Percentiles rank a stretch among this genome's conserved stretches.
Conservation (phyloP, 2,797 vertebrate genomes). For the Epinephelus coioides region DNA sequence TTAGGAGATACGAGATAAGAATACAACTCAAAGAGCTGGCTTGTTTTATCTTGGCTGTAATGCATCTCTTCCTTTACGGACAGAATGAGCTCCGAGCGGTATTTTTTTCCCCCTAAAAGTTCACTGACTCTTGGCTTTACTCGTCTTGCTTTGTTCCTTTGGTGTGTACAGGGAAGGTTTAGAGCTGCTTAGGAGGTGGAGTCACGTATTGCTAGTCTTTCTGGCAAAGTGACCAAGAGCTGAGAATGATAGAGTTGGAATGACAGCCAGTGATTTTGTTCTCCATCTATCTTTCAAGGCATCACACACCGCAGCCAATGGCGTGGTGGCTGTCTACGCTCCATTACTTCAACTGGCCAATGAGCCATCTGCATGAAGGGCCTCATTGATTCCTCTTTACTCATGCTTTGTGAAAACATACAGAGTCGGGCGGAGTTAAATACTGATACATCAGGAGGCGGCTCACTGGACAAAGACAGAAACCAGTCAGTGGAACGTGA, state of each 20-base stretch:
- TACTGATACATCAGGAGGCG: slow-evolving; percentile 57
- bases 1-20: slow-evolving; percentile 62
- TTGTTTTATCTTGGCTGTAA: slow-evolving; percentile 53
- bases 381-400: slow-evolving; percentile 79
- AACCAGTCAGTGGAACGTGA: background rate
- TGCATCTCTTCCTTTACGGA: slow-evolving; percentile 39
- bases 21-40: slow-evolving; percentile 47
- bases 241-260: slow-evolving; percentile 76
- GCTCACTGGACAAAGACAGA: slow-evolving; percentile 48
- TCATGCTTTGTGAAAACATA: slow-evolving; percentile 69
- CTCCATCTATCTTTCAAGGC: slow-evolving; percentile 72
- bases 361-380: slow-evolving; percentile 76
- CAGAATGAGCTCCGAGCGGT: slow-evolving; percentile 31
- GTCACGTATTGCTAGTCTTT: slow-evolving; percentile 51
- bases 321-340: slow-evolving; percentile 52
- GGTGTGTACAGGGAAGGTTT: background rate
- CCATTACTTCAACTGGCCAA: slow-evolving; percentile 75
- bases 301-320: slow-evolving; percentile 51
- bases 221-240: slow-evolving; percentile 68
- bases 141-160: slow-evolving; percentile 32
- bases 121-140: slow-evolving; percentile 42
- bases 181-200: slow-evolving; percentile 41
- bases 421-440: slow-evolving; percentile 53
- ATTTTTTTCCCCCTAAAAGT: slow-evolving; percentile 28
- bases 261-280: slow-evolving; percentile 65